Evolutionary conservation across 1,140 invertebrate genomes (phyloP), one percentile per base, ranked within the genome.

Genomic region (Parasteatoda tepidariorum): DNA sequence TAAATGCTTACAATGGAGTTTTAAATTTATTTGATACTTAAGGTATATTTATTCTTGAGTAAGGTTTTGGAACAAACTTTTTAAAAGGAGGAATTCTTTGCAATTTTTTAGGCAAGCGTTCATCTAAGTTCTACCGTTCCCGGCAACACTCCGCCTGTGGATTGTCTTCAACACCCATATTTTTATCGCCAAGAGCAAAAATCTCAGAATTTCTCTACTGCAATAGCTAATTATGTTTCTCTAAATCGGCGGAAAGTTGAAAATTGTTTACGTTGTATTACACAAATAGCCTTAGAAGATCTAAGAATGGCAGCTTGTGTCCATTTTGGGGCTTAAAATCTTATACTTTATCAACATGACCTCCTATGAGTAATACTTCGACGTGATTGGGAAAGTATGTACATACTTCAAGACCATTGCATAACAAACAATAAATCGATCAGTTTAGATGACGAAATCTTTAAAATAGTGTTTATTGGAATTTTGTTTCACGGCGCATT

Each of bases 301-400:
- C 73, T 34, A 75, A 62, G 73, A 75, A 75, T 61, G 73, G 73
- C 57, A 26, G 30, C 57, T n/a, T n/a, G 73, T 75, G 61, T 31
- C 73, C 73, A 75, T 75, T 75, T 75, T 62, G 55, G 59, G 73
- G 24, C 55, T 33, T 62, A 61, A 33, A 15, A n/a, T n/a, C n/a
- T n/a, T n/a, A n/a, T n/a, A n/a, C n/a, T n/a, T n/a, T n/a, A n/a
- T n/a, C n/a, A n/a, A n/a, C n/a, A n/a, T n/a, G n/a, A n/a, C n/a
- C n/a, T n/a, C n/a, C n/a, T n/a, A n/a, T n/a, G n/a, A n/a, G n/a
- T n/a, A n/a, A n/a, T n/a, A n/a, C n/a, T n/a, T n/a, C n/a, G n/a
- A n/a, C n/a, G n/a, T n/a, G n/a, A n/a, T n/a, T n/a, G n/a, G n/a
- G n/a, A n/a, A n/a, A n/a, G n/a, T n/a, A n/a, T n/a, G n/a, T n/a